Evolutionary conservation across 2,113 vertebrate genomes (phyloP), one percentile per base, ranked within the genome.

Genomic region (Amblyornis subalaris): DNA sequence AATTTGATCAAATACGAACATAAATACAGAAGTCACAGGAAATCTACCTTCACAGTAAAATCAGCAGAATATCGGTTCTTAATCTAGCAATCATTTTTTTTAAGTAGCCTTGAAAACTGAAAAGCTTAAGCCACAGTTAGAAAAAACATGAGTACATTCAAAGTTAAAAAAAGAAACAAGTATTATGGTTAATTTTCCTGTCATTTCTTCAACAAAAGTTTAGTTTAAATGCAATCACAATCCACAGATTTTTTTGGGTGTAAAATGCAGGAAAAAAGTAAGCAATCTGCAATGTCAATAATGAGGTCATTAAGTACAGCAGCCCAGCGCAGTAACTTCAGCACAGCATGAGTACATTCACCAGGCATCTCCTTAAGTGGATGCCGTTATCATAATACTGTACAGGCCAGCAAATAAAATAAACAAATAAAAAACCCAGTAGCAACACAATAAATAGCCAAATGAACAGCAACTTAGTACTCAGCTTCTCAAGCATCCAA

Each of bases 361-460:
- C 35, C 38, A 91, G n/a, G 36, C 57, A 83, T 29, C 60, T 67
- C 65, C 48, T 58, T 20, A 60, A 55, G 51, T 20, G n/a, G 48
- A 71, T 80, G 67, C 58, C 45, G 66, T 4, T 5, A 69, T 31
- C 38, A 29, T 12, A 65, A 29, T 7, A 51, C 5, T 6, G 2
- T 42, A 67, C 48, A 91, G 92, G 89, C 85, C 96, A 94, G 90
- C 93, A 95, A 95, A 96, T 28, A 48, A 95, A 96, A 76, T 19
- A 72, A 86, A 62, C 48, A 93, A 89, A 72, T 23, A 54, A 92
- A 89, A 79, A 81, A 51, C 15, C 44, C 50, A 73, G 14, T 38
- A 88, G 62, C 44, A 88, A 15, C 75, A 95, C 78, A 67, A 58
- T 64, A 86, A 90, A 47, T 74, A 97, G 93, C 82, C 77, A 95